A percentile compares a stretch with the other conserved stretches of the same genome.
Conservation (phyloP, 2,888 invertebrate genomes). For the Anaspis maculata region DNA sequence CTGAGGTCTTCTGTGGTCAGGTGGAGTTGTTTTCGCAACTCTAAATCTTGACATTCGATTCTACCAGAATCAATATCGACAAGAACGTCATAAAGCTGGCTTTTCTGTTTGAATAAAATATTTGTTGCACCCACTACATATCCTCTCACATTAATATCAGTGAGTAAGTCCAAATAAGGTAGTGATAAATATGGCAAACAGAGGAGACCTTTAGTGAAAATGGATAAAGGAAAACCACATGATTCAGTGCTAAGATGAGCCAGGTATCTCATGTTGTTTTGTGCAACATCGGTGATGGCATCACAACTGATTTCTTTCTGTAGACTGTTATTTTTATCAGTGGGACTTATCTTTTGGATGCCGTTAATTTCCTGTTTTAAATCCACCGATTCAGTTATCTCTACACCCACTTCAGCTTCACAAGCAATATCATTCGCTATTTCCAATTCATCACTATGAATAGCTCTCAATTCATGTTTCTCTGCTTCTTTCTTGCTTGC, state of each 20-base stretch:
- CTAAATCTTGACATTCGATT: slow-evolving; percentile 73
- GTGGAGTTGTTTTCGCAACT: slow-evolving; percentile 73
- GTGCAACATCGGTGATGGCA: slow-evolving; percentile 49
- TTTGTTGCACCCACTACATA: slow-evolving; percentile 96
- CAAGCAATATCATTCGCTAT: slow-evolving; percentile 8
- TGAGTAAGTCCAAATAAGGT: slow-evolving; percentile 86
- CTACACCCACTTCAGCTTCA: slow-evolving; percentile 31
- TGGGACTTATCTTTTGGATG: too few relatives aligned
- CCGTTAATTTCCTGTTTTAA: slow-evolving; percentile 11
- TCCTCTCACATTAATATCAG: slow-evolving; percentile 77
- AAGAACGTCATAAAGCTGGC: slow-evolving; percentile 84
- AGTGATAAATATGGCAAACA: slow-evolving; percentile 94
- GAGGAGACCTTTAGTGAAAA: slow-evolving; percentile 85
- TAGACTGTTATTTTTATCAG: slow-evolving; percentile 44
- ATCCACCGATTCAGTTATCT: slow-evolving; percentile 36
- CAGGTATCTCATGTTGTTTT: slow-evolving; percentile 53
- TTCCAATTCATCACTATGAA: slow-evolving; percentile 11
- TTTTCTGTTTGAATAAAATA: slow-evolving; percentile 93
- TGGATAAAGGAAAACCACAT: slow-evolving; percentile 72
- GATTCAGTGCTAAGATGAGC: slow-evolving; percentile 60
- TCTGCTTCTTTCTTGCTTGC: background rate
- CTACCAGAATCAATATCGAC: slow-evolving; percentile 82
- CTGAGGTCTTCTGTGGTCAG: slow-evolving; percentile 91
- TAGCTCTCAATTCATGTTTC: background rate
- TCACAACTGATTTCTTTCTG: slow-evolving; percentile 65